Conservation (phyloP, 2,797 vertebrate genomes). For the Centropyge bicolor region DNA sequence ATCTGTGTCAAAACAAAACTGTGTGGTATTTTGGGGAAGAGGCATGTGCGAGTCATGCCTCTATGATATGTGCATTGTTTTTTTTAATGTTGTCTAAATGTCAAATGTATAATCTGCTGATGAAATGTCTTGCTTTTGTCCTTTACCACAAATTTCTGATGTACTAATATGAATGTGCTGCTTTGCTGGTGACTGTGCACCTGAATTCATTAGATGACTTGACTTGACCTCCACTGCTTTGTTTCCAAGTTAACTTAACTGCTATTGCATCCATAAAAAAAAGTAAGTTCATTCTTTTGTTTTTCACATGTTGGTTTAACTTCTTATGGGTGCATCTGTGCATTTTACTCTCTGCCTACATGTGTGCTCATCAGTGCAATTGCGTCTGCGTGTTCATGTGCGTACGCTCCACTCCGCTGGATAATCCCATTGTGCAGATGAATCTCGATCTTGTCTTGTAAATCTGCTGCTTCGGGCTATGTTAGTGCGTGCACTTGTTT, state of each 20-base stretch:
- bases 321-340: not conserved
- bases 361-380: slow-evolving; percentile 13
- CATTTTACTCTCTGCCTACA: not conserved
- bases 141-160: no score
- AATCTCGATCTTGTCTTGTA: slow-evolving; percentile 32
- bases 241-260: no score
- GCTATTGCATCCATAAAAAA: not conserved
- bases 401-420: slow-evolving; percentile 11
- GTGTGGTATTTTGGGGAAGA: no score
- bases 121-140: no score
- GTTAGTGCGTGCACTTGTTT: not conserved
- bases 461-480: slow-evolving; percentile 17
- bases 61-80: no score
- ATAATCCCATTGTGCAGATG: slow-evolving; percentile 45
- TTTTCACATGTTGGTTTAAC: not conserved
- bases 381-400: slow-evolving; percentile 28
- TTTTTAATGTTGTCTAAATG: no score
- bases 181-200: no score
- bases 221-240: no score
- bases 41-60: no score
- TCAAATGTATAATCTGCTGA: no score
- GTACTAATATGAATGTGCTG: no score
- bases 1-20: not conserved
- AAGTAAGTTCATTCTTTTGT: not conserved
- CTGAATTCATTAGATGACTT: no score